Evolutionary conservation across 2,888 invertebrate species (phyloP), one percentile per base, ranked within the genome.

Genomic region (Drosophila maculinotata): DNA sequence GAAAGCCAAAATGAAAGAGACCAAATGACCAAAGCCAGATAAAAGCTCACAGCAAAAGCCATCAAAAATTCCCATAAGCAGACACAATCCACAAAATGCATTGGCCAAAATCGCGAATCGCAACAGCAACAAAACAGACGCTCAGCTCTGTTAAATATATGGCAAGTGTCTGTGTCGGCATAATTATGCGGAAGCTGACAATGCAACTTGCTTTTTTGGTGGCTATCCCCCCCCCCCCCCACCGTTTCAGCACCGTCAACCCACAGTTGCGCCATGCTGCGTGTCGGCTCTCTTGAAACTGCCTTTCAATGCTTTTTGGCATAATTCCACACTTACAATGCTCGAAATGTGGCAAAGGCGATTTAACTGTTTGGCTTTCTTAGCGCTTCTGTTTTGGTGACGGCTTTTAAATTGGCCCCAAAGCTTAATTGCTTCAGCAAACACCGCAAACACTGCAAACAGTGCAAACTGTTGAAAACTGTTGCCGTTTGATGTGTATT

Each of bases 141-240:
- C 47, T 44, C 54, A 30, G 17, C 51, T 54, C 58, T 69, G 71
- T 69, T 49, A 54, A 54, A 56, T 54, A 14, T 28, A 20, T 20
- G 20, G 74, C 56, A 72, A 72, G 63, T 76, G 66, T 79, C 65
- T 83, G 70, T 73, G 82, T 85, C 74, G 87, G 79, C 85, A 79
- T 83, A 83, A 83, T 87, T 83, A 83, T 85, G 87, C 83, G 83
- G 83, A 83, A 83, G 83, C 83, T 83, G 83, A 85, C 83, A 82
- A 85, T 87, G 87, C 87, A 87, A 72, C 77, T 82, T 62, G 82
- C 73, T 51, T 69, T 33, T 39, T 47, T 69, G 39, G 45, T 23
- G 45, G 25, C 25, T 23, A 4, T 31, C 28, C 23, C 26, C 56
- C 36, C 3, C 2, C n/a, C n/a, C 5, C 35, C 52, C 28, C 41